Percentiles rank a stretch among this genome's conserved stretches.
phyloP scores from a whole-genome alignment of 2,797 vertebrate species.

The Micrastur ruficollis region DNA sequence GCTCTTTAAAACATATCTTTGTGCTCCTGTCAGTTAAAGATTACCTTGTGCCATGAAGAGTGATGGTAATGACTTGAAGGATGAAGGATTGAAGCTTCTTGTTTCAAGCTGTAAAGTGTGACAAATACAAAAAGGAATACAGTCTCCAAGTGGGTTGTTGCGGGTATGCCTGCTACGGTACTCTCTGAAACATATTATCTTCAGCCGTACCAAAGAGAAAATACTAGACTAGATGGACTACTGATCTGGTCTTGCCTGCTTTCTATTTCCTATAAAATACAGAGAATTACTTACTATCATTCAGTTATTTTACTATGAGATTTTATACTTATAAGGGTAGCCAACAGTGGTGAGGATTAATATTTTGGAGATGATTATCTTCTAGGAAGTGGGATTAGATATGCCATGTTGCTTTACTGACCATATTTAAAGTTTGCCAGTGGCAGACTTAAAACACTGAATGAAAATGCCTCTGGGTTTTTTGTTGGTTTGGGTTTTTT shows the following conservation, averaged over 20 bases:
- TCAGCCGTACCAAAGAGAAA: not conserved
- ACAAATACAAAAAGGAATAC: not conserved
- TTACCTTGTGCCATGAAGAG: not conserved
- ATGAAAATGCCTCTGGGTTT: not conserved
- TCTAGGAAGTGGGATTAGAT: not conserved
- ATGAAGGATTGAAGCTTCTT: slow-evolving; percentile 1
- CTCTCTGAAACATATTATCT: not conserved
- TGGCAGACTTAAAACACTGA: not conserved
- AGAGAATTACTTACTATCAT: not conserved
- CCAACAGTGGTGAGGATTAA: not conserved
- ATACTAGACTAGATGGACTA: not conserved
- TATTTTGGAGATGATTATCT: not conserved
- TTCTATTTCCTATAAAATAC: not conserved
- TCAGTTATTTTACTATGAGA: not conserved
- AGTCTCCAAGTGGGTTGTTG: not conserved
- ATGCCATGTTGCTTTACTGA: not conserved
- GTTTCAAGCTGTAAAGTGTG: not conserved
- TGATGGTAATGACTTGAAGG: not conserved
- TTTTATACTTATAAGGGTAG: not conserved
- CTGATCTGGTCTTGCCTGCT: not conserved
- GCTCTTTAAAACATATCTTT: not conserved
- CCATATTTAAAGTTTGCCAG: not conserved
- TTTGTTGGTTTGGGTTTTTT: not conserved
- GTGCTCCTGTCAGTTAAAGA: not conserved
- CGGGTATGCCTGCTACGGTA: not conserved